Percentiles rank a stretch among this genome's conserved stretches.
phyloP scores from a whole-genome alignment of 2,113 vertebrate genomes.

The Chloebia gouldiae region DNA sequence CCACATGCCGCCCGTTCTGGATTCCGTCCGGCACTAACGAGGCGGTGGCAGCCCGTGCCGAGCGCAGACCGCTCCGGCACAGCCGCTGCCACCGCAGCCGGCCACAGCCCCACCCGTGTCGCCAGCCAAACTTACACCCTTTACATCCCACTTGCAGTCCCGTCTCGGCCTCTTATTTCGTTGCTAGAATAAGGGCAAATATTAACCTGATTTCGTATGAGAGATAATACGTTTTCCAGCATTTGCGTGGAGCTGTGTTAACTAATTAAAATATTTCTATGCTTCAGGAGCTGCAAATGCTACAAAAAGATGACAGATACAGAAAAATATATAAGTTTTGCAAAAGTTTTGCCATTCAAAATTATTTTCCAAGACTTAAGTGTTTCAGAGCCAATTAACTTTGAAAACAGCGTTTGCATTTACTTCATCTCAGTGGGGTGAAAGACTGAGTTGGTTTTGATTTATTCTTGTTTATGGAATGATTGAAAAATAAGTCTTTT shows the following conservation, averaged over 20 bases:
- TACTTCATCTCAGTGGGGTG: constrained; percentile 36
- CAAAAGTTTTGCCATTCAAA: neutral
- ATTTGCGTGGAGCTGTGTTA: neutral
- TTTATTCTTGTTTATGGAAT: constrained; percentile 41
- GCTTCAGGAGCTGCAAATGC: neutral
- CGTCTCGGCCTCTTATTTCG: neutral
- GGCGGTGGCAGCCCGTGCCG: neutral
- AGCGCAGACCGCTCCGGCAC: neutral
- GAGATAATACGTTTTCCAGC: neutral
- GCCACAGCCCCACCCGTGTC: neutral
- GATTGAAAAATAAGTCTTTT: constrained; percentile 33
- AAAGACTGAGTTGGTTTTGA: constrained; percentile 32
- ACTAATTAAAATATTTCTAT: neutral
- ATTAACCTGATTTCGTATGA: neutral
- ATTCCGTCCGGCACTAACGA: rapidly evolving
- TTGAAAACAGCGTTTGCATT: constrained; percentile 21
- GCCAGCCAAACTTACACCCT: neutral
- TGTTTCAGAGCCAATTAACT: constrained; percentile 33
- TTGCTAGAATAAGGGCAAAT: neutral
- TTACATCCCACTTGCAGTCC: neutral
- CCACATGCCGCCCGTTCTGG: rapidly evolving
- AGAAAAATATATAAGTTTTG: neutral
- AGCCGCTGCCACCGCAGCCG: neutral
- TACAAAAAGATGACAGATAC: neutral
- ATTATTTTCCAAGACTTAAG: constrained; percentile 3